Percentiles rank a stretch among this genome's conserved stretches.
Conservation (phyloP, 2,113 vertebrate species). For the Rhombomys opimus region DNA sequence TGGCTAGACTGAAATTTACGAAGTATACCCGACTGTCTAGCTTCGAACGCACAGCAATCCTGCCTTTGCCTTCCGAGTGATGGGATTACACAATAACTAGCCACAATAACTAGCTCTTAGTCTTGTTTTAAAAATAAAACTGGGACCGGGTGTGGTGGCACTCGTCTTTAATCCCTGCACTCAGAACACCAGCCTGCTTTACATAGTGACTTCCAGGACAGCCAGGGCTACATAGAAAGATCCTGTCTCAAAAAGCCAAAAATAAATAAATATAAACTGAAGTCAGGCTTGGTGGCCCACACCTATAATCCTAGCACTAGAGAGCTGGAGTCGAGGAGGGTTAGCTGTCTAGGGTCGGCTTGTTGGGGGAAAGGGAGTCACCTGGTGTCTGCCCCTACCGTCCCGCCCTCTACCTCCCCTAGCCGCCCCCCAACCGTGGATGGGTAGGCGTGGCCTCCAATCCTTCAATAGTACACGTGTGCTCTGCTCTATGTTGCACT, state of each 20-base stretch:
- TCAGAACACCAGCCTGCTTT: too few relatives aligned
- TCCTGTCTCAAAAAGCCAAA: background rate
- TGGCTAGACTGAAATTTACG: background rate
- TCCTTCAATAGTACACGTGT: background rate
- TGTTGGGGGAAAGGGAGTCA: background rate
- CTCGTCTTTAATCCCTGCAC: background rate
- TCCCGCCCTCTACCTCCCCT: background rate
- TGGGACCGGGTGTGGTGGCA: too few relatives aligned
- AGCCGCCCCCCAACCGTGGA: background rate
- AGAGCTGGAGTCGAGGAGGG: background rate
- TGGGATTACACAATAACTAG: background rate
- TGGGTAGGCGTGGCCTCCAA: background rate
- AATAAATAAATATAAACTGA: background rate
- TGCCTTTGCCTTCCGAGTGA: background rate
- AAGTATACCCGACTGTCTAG: background rate
- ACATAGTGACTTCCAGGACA: too few relatives aligned
- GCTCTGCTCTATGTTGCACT: background rate
- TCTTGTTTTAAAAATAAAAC: background rate
- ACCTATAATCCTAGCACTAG: background rate
- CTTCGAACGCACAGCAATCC: background rate
- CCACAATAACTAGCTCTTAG: background rate
- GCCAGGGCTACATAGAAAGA: background rate
- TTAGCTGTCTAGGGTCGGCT: too few relatives aligned
- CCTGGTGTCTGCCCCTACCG: background rate
- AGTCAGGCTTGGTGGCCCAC: background rate